Evolutionary conservation across 1,140 invertebrate species (phyloP).

Genomic region (Nylanderia fulva): DNA sequence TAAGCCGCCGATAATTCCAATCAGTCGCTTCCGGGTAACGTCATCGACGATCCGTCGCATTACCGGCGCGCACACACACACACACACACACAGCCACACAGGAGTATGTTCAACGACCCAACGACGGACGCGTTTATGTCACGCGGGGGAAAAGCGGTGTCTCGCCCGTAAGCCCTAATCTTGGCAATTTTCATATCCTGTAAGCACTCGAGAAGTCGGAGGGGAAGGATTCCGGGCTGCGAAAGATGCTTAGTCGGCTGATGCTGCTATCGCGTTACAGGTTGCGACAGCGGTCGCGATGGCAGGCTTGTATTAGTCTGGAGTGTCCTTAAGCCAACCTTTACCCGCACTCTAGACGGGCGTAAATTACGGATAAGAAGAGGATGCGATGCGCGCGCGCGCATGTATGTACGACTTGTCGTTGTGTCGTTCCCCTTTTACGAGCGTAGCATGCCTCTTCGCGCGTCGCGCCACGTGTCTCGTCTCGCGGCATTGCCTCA

Average conservation of each 20-base stretch:
- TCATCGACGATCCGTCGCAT: neutral
- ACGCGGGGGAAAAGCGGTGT: conserved; percentile 32
- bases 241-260: conserved; percentile 63
- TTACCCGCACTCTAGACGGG: conserved; percentile 34
- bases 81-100: no score
- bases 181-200: conserved; percentile 70
- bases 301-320: conserved; percentile 61
- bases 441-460: conserved; percentile 23
- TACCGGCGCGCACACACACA: neutral
- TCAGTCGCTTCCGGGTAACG: conserved; percentile 25
- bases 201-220: conserved; percentile 63
- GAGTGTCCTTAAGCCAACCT: conserved; percentile 55
- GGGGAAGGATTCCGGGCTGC: no score
- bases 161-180: conserved; percentile 62
- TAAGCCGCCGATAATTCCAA: conserved; percentile 46
- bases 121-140: neutral
- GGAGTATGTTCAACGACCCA: neutral
- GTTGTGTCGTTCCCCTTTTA: conserved; percentile 38
- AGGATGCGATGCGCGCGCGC: conserved; percentile 10
- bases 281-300: conserved; percentile 3
- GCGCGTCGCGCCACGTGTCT: neutral
- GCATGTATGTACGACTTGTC: conserved; percentile 38
- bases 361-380: conserved; percentile 62
- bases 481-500: neutral
- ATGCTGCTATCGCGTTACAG: conserved; percentile 65